Evolutionary conservation across 2,888 invertebrate genomes (phyloP).

Genomic region (Brachypterus glaber): DNA sequence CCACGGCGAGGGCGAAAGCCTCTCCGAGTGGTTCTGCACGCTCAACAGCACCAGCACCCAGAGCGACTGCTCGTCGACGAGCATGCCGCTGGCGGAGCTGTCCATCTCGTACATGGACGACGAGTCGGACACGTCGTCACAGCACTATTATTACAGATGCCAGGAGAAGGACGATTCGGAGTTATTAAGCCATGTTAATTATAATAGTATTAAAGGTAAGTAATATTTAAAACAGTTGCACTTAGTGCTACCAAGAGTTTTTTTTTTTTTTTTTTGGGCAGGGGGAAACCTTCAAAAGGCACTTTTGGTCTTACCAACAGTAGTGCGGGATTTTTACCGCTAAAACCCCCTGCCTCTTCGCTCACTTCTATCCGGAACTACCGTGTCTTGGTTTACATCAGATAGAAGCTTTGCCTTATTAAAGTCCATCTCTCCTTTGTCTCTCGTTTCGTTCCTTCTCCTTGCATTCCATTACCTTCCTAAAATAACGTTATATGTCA

Average conservation of each 20-base stretch:
- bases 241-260: not conserved
- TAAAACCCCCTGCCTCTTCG: too few species aligned
- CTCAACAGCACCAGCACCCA: slow-evolving; percentile 19
- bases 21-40: slow-evolving; percentile 40
- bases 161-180: slow-evolving; percentile 26
- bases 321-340: too few species aligned
- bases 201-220: slow-evolving; percentile 34
- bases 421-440: too few species aligned
- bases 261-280: not conserved
- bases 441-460: too few species aligned
- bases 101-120: slow-evolving; percentile 40
- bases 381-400: too few species aligned
- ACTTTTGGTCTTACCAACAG: too few species aligned
- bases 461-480: too few species aligned
- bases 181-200: slow-evolving; percentile 29
- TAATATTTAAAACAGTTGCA: slow-evolving; percentile 1
- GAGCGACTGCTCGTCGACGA: slow-evolving; percentile 39
- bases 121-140: slow-evolving; percentile 34
- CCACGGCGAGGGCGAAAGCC: slow-evolving; percentile 35
- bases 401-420: too few species aligned
- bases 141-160: slow-evolving; percentile 18
- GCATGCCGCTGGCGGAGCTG: slow-evolving; percentile 38
- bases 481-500: too few species aligned
- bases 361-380: too few species aligned
- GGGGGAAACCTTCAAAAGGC: too few species aligned